These are phyloP conservation scores for Cosmia trapezina DNA, from an alignment of 2,888 invertebrate species.

Conservation along the genomic window DNA sequence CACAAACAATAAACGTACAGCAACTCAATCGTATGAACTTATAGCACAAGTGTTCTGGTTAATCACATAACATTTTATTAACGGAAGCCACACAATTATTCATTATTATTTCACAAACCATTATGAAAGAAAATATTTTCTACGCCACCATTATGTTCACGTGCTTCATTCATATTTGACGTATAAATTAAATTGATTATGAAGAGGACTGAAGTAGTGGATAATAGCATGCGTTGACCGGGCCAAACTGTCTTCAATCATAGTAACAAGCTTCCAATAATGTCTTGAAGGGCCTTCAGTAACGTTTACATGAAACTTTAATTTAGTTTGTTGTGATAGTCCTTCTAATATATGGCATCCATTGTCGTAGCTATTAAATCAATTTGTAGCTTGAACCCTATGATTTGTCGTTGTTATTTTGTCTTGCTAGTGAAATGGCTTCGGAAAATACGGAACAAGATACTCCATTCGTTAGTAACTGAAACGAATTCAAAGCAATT, in stretches of 20 bases:
- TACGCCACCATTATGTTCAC: conserved; percentile 26
- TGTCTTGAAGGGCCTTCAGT: conserved; percentile 32
- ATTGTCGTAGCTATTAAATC: conserved; percentile 12
- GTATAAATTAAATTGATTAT: conserved; percentile 47
- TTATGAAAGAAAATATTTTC: conserved; percentile 38
- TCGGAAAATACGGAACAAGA: conserved; percentile 16
- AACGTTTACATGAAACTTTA: conserved; percentile 13
- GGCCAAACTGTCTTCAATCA: conserved; percentile 23
- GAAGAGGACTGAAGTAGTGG: conserved; percentile 30
- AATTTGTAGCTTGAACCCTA: conserved; percentile 25
- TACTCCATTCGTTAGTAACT: conserved; percentile 25
- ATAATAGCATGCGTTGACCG: conserved; percentile 17
- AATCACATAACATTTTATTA: conserved; percentile 23
- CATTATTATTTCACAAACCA: conserved; percentile 33
- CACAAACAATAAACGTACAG: not conserved
- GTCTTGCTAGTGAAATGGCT: not conserved
- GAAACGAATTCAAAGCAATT: conserved; percentile 8
- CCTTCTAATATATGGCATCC: conserved; percentile 20
- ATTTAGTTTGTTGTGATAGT: conserved; percentile 26
- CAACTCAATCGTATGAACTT: conserved; percentile 13
- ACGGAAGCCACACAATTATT: conserved; percentile 21
- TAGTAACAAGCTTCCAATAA: conserved; percentile 35
- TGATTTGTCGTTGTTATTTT: conserved; percentile 27
- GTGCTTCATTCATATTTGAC: conserved; percentile 43
- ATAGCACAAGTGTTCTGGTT: conserved; percentile 21